phyloP scores from a whole-genome alignment of 2,113 vertebrate genomes.

The Oreotragus oreotragus region DNA sequence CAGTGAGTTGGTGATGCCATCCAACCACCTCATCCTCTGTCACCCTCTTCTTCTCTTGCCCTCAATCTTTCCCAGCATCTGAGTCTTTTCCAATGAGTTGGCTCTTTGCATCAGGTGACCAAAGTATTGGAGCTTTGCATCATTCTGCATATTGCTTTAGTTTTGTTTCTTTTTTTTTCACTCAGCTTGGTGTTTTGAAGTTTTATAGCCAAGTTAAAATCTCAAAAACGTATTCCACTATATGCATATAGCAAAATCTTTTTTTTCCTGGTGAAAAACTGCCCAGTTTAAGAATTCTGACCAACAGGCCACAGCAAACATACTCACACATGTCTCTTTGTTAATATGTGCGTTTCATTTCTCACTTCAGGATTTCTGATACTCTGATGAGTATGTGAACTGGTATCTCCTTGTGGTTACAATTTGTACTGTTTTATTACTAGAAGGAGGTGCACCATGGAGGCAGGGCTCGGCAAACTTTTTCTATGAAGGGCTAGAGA shows the following conservation, averaged over 20 bases:
- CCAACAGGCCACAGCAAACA: neutral
- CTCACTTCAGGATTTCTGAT: neutral
- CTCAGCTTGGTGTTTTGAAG: neutral
- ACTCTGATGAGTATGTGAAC: neutral
- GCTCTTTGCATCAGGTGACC: neutral
- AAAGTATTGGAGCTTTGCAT: neutral
- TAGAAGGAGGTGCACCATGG: neutral
- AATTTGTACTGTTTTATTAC: neutral
- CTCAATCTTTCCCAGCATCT: neutral
- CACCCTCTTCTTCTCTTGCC: neutral
- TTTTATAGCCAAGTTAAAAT: neutral
- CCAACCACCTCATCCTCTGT: neutral
- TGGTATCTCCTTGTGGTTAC: neutral
- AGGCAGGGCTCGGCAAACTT: neutral
- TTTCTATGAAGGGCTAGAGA: neutral
- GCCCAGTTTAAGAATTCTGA: neutral
- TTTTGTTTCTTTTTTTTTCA: neutral
- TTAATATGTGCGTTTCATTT: neutral
- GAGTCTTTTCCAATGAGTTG: neutral
- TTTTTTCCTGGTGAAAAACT: neutral
- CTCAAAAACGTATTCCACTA: neutral
- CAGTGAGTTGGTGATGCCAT: neutral
- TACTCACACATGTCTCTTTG: neutral
- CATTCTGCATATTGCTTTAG: neutral
- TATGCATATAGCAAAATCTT: neutral